Evolutionary conservation across 2,797 vertebrate species (phyloP).

Genomic region (Sebastes cheni): DNA sequence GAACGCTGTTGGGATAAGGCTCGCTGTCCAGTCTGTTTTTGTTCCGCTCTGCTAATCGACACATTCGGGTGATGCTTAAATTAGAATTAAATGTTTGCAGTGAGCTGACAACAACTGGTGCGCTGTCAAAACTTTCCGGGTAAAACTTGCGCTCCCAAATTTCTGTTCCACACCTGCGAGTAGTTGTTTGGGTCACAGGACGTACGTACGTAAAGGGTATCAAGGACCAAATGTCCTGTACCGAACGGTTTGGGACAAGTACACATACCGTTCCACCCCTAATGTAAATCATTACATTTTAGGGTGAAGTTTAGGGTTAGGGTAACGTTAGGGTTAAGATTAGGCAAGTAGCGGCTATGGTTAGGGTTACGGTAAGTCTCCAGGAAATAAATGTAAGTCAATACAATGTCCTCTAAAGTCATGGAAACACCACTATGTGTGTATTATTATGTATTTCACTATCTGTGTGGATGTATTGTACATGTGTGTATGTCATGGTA

Average conservation of each 20-base stretch:
- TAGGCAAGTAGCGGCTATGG: fast-evolving
- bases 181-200: too few relatives aligned
- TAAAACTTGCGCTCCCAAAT: fast-evolving
- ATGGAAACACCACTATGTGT: not conserved
- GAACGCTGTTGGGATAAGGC: too few relatives aligned
- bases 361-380: not conserved
- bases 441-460: not conserved
- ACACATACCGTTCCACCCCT: not conserved
- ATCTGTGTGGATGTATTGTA: not conserved
- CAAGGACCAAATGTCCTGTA: too few relatives aligned
- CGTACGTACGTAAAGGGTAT: too few relatives aligned
- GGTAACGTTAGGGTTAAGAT: not conserved
- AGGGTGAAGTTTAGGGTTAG: not conserved
- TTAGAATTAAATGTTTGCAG: too few relatives aligned
- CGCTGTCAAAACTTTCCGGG: too few relatives aligned
- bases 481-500: not conserved
- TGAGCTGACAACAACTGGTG: too few relatives aligned
- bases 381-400: not conserved
- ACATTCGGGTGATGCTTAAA: too few relatives aligned
- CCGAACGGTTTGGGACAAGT: not conserved
- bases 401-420: too few relatives aligned
- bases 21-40: too few relatives aligned
- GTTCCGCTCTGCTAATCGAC: too few relatives aligned
- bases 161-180: too few relatives aligned
- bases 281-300: not conserved